Conservation (phyloP, 2,888 invertebrate species). For the Meandrusa payeni region DNA sequence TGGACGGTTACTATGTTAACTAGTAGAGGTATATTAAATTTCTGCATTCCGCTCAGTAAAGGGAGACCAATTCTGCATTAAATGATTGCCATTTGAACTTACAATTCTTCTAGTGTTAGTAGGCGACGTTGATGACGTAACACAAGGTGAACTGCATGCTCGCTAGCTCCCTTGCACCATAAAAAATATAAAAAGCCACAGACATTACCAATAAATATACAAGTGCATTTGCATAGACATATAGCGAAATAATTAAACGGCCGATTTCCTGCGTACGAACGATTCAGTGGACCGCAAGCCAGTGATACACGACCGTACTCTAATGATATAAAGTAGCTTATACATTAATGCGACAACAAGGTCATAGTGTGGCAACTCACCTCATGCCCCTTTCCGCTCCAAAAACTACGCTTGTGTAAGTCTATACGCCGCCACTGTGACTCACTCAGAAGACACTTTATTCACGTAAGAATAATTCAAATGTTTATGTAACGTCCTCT, state of each 20-base stretch:
- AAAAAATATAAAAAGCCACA: no score
- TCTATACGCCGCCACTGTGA: slow-evolving; percentile 19
- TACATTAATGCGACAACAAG: slow-evolving; percentile 43
- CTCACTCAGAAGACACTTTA: slow-evolving; percentile 21
- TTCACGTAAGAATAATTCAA: slow-evolving; percentile 9
- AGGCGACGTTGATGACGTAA: no score
- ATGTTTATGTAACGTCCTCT: slow-evolving; percentile 2
- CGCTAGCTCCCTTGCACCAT: no score
- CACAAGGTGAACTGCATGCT: no score
- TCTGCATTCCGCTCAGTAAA: no score
- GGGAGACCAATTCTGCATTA: no score
- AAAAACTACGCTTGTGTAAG: slow-evolving; percentile 72
- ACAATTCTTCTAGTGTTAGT: no score
- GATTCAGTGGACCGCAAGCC: background rate
- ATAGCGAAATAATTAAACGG: slow-evolving; percentile 20
- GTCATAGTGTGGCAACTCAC: slow-evolving; percentile 63
- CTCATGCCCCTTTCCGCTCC: slow-evolving; percentile 73
- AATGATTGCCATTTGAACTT: no score
- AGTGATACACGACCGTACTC: slow-evolving; percentile 20
- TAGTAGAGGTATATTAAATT: no score
- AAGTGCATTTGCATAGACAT: slow-evolving; percentile 19
- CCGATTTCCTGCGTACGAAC: slow-evolving; percentile 21
- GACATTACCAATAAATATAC: slow-evolving; percentile 10
- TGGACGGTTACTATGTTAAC: no score
- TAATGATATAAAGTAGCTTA: slow-evolving; percentile 19